Evolutionary conservation across 2,113 vertebrate genomes (phyloP).

Genomic region (Pseudonaja textilis): DNA sequence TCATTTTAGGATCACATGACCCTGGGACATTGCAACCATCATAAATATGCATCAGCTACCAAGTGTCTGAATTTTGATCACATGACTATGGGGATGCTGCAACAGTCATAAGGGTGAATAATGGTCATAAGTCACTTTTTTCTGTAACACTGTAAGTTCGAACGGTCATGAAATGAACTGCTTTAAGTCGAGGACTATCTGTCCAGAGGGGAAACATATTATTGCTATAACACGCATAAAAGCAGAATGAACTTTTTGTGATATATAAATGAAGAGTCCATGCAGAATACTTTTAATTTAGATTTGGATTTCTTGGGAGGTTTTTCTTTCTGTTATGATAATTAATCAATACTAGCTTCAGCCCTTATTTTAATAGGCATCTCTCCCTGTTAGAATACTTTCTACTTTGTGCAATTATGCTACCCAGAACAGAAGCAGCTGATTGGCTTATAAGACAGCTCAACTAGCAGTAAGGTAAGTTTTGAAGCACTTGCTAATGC

Average conservation of each 20-base stretch:
- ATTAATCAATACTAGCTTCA: slow-evolving; percentile 10
- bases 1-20: too few species aligned
- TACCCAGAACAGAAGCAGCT: slow-evolving; percentile 50
- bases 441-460: slow-evolving; percentile 64
- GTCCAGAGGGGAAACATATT: background rate
- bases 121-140: too few species aligned
- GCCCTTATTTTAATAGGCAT: background rate
- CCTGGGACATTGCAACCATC: too few species aligned
- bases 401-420: slow-evolving; percentile 59
- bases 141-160: too few species aligned
- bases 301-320: background rate
- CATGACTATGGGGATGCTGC: too few species aligned
- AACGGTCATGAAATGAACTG: too few species aligned
- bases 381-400: slow-evolving; percentile 41
- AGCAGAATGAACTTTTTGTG: background rate
- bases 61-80: too few species aligned
- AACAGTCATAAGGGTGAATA: too few species aligned
- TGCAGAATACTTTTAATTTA: background rate
- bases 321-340: background rate
- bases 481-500: background rate
- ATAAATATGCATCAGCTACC: too few species aligned
- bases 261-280: background rate
- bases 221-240: background rate
- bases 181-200: too few species aligned
- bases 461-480: slow-evolving; percentile 49